phyloP scores from a whole-genome alignment of 1,140 invertebrate species.

The Wiebesia pumilae region DNA sequence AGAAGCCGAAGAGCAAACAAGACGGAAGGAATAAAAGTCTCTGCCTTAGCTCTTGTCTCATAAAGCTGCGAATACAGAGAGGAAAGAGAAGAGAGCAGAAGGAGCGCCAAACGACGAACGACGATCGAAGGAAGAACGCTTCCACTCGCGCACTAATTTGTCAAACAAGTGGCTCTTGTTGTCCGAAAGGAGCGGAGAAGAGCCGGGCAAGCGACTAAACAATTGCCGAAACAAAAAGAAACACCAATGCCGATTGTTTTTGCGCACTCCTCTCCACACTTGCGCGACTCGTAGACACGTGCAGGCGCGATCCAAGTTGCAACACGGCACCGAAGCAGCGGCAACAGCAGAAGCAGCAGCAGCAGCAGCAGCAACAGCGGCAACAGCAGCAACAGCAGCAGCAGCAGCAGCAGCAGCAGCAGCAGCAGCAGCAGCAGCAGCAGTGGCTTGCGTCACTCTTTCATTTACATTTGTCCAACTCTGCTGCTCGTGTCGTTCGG shows the following conservation, averaged over 20 bases:
- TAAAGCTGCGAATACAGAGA: neutral
- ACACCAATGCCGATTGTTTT: slow-evolving; percentile 44
- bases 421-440: too few species aligned
- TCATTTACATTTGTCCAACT: slow-evolving; percentile 17
- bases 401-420: too few species aligned
- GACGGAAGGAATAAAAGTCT: neutral
- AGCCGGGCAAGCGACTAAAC: slow-evolving; percentile 29
- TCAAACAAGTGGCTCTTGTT: slow-evolving; percentile 43
- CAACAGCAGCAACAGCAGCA: too few species aligned
- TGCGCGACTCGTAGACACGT: slow-evolving; percentile 23
- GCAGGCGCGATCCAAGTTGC: slow-evolving; percentile 29
- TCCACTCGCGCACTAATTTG: slow-evolving; percentile 46
- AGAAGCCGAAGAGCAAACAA: neutral
- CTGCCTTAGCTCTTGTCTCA: neutral
- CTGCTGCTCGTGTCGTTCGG: neutral
- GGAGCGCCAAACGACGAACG: neutral
- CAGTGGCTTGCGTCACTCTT: slow-evolving; percentile 13
- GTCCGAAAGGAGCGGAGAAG: slow-evolving; percentile 6
- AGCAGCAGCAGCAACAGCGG: neutral
- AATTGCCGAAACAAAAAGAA: slow-evolving; percentile 47
- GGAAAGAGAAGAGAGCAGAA: neutral
- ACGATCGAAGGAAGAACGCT: slow-evolving; percentile 1
- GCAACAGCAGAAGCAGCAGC: neutral
- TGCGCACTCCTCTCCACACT: slow-evolving; percentile 24
- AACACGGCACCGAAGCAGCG: slow-evolving; percentile 22